Evolutionary conservation across 1,140 invertebrate genomes (phyloP).

Genomic region (Drosophila kepulauana): DNA sequence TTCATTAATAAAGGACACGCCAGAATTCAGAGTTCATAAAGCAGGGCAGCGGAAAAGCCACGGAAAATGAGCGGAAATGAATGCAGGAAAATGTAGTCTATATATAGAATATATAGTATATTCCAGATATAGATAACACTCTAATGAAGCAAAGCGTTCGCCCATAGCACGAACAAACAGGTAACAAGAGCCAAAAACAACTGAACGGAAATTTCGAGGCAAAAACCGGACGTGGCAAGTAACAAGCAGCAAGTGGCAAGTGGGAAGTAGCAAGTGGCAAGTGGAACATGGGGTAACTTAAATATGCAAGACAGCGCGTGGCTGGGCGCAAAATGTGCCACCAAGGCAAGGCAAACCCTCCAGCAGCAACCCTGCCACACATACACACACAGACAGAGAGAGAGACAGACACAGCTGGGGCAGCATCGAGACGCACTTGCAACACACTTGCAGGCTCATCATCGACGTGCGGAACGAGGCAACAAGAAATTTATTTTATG

Average conservation of each 20-base stretch:
- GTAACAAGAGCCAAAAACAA: constrained; percentile 53
- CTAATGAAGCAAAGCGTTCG: constrained; percentile 58
- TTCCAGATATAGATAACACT: constrained; percentile 18
- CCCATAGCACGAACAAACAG: constrained; percentile 31
- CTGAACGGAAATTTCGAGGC: constrained; percentile 61
- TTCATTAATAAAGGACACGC: constrained; percentile 66
- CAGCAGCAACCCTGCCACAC: constrained; percentile 7
- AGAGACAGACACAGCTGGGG: constrained; percentile 35
- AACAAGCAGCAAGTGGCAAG: constrained; percentile 7
- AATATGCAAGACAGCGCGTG: constrained; percentile 77
- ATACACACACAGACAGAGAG: neutral
- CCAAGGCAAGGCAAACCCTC: neutral
- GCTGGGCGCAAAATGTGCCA: constrained; percentile 73
- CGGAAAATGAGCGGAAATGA: constrained; percentile 72
- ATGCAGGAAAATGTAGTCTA: constrained; percentile 56
- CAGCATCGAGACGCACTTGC: constrained; percentile 51
- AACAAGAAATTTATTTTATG: constrained; percentile 77
- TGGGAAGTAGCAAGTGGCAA: neutral
- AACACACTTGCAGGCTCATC: constrained; percentile 77
- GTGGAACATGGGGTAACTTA: constrained; percentile 55
- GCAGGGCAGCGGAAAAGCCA: constrained; percentile 35
- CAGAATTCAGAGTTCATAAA: constrained; percentile 37
- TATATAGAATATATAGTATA: constrained; percentile 8
- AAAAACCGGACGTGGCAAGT: constrained; percentile 43
- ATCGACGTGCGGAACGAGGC: constrained; percentile 42